phyloP scores from a whole-genome alignment of 2,888 invertebrate species.

The Philereme vetulata region DNA sequence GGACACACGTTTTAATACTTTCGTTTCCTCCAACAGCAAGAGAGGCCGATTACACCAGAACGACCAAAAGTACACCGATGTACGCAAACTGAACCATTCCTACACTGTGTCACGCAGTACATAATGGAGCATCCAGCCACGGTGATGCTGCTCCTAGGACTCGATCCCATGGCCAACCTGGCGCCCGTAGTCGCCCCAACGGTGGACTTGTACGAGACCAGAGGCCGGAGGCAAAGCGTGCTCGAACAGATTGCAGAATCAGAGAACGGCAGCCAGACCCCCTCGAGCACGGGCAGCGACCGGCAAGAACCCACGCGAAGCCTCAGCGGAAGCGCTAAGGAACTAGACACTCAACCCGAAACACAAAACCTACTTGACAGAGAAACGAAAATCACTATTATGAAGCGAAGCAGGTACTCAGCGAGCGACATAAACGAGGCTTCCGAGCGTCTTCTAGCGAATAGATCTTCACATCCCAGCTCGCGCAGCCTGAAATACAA shows the following conservation, averaged over 20 bases:
- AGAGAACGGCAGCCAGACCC: slow-evolving; percentile 73
- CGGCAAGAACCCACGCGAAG: slow-evolving; percentile 61
- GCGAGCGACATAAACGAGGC: slow-evolving; percentile 87
- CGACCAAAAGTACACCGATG: slow-evolving; percentile 67
- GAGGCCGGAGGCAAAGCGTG: slow-evolving; percentile 67
- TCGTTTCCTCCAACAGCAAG: slow-evolving; percentile 56
- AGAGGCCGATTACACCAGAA: slow-evolving; percentile 71
- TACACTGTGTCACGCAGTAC: slow-evolving; percentile 85
- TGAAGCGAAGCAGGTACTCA: slow-evolving; percentile 85
- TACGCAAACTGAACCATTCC: slow-evolving; percentile 86
- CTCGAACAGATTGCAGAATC: slow-evolving; percentile 77
- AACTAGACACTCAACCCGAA: slow-evolving; percentile 61
- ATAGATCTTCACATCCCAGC: slow-evolving; percentile 83
- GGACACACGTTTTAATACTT: too few species aligned
- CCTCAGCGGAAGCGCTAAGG: slow-evolving; percentile 64
- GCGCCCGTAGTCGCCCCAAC: slow-evolving; percentile 69
- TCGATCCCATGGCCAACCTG: slow-evolving; percentile 84
- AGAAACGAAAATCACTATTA: slow-evolving; percentile 56
- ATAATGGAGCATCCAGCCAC: slow-evolving; percentile 89
- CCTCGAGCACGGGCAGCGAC: slow-evolving; percentile 73
- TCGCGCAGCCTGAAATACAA: slow-evolving; percentile 86
- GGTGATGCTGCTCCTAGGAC: slow-evolving; percentile 88
- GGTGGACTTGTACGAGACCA: slow-evolving; percentile 75
- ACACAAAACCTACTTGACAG: slow-evolving; percentile 65
- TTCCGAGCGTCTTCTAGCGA: slow-evolving; percentile 81